Evolutionary conservation across 1,140 invertebrate genomes (phyloP), one percentile per base, ranked within the genome.

Genomic region (Drosophila erecta): DNA sequence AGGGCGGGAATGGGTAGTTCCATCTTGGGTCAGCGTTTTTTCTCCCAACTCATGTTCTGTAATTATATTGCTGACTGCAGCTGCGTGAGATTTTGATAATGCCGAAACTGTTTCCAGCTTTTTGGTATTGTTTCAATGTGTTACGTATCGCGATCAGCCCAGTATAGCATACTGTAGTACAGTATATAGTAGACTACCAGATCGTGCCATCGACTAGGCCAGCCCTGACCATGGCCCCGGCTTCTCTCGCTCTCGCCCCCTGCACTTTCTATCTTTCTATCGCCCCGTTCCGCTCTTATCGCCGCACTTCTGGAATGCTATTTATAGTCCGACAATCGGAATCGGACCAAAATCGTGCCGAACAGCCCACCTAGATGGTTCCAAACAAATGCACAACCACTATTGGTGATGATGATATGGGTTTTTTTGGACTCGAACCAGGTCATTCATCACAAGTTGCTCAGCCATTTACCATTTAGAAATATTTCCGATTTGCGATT

Each of bases 51-150:
- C 46, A 41, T 65, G 15, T 64, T 64, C 17, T 53, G 47, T 75
- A 75, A 73, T 73, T 74, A 75, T 41, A 66, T 44, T 37, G 49
- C 38, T 69, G 30, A 14, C 24, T 51, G 72, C 72, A 74, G 69
- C 58, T 64, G 70, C 73, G 72, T 58, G 60, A 27, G 73, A 69
- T 76, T 43, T 44, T 49, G 55, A 76, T 60, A 67, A 49, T 57
- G 40, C 7, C 54, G 35, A 71, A 47, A 15, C 44, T 38, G n/a
- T 41, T 62, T 62, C 33, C 22, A 24, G 37, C 27, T 30, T 30
- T 49, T 49, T 47, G 22, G 8, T 33, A 11, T 15, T 30, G 27
- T 50, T 50, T 50, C 30, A 8, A 30, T 27, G 46, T 49, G 14
- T 50, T 49, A 49, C 47, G 49, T 50, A 50, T 35, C 11, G 8